Conservation (phyloP, 2,888 invertebrate genomes). For the Eutolmus rufibarbis region DNA sequence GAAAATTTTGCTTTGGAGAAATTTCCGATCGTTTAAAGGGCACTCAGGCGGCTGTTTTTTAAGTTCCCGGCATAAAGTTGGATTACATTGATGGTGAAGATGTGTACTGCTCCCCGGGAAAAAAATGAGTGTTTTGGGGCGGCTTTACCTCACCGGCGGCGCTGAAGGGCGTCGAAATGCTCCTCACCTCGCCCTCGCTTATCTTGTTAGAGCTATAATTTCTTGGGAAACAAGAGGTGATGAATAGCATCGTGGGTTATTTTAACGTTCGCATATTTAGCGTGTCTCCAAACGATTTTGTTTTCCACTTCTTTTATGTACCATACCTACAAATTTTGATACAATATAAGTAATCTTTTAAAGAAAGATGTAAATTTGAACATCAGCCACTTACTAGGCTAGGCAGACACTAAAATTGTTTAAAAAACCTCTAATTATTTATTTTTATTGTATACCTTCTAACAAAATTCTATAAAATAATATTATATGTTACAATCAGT, state of each 20-base stretch:
- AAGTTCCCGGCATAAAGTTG: constrained; percentile 30
- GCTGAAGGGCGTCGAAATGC: constrained; percentile 1
- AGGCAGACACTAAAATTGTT: too few species aligned
- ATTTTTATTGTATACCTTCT: too few species aligned
- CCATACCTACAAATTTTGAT: not conserved
- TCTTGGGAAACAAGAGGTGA: not conserved
- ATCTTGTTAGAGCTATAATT: constrained; percentile 1
- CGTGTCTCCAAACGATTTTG: not conserved
- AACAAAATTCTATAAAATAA: too few species aligned
- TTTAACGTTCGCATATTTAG: not conserved
- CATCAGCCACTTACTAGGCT: too few species aligned
- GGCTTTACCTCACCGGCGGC: not conserved
- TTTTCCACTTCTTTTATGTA: not conserved
- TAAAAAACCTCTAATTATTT: too few species aligned
- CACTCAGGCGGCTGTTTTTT: constrained; percentile 24
- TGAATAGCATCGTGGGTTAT: not conserved
- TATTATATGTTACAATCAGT: too few species aligned
- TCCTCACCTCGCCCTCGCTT: not conserved
- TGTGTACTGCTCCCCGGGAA: not conserved
- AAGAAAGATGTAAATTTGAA: not conserved
- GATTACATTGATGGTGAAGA: constrained; percentile 40
- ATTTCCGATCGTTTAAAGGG: constrained; percentile 23
- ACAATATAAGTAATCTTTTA: not conserved
- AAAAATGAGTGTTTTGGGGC: constrained; percentile 2
- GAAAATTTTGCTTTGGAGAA: constrained; percentile 34